These are phyloP conservation scores for Sminthurides bifidus DNA, from an alignment of 1,140 invertebrate species.

Conservation along the genomic window DNA sequence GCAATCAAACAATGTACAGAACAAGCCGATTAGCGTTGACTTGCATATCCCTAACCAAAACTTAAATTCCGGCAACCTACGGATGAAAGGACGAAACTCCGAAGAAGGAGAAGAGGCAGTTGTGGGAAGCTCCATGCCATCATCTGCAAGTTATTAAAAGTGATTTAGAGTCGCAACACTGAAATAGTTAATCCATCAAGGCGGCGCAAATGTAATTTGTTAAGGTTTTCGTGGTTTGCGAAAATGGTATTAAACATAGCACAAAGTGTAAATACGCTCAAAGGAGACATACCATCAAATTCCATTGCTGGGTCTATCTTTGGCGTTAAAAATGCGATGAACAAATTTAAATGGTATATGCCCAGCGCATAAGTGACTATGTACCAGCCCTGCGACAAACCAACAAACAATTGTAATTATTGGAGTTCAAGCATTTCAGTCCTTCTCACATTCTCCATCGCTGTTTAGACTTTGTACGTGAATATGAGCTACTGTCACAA, in stretches of 20 bases:
- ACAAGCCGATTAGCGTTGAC: constrained; percentile 79
- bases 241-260: too few species aligned
- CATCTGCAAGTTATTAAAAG: constrained; percentile 46
- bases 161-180: neutral
- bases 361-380: constrained; percentile 97
- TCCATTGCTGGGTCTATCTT: constrained; percentile 95
- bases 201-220: too few species aligned
- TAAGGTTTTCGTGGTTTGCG: too few species aligned
- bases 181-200: neutral
- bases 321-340: constrained; percentile 98
- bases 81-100: constrained; percentile 97
- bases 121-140: constrained; percentile 86
- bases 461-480: too few species aligned
- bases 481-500: too few species aligned
- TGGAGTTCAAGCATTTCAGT: too few species aligned
- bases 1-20: constrained; percentile 93
- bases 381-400: constrained; percentile 97
- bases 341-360: constrained; percentile 98
- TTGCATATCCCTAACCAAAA: constrained; percentile 98
- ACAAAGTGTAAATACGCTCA: too few species aligned
- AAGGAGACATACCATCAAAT: constrained; percentile 84
- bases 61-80: constrained; percentile 96
- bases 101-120: constrained; percentile 86
- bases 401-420: too few species aligned
- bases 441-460: too few species aligned